Base-by-base conservation (phyloP, 2,888 invertebrate species). In the Chymomyza fuscimana region DNA sequence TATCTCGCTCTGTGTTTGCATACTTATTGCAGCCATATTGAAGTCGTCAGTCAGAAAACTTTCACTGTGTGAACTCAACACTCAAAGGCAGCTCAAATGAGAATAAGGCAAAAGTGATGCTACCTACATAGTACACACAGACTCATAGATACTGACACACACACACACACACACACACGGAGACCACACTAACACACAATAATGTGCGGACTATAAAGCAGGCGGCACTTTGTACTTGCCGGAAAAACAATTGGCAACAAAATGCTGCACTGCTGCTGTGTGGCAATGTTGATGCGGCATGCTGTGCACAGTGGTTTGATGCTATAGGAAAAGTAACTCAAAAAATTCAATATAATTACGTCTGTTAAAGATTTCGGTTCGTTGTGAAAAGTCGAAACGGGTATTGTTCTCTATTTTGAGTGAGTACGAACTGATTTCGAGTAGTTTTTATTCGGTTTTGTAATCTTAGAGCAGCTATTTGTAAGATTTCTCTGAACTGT, bases 201-300 rank as follows among this genome's bases (percentile, higher is more conserved):
- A 46, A 12, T 46, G 12, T 46, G 40, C 40, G 40, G 40, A 29
- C 58, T 29, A 58, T 58, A 58, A 58, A 58, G 60, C 60, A 32
- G 36, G 36, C 29, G 40, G 63, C 65, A 75, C 78, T 72, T 68
- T 77, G 70, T 67, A 83, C 76, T 74, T 74, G 83, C 81, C 79
- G 80, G 83, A 82, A 82, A 86, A 84, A 88, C 82, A 87, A 84
- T 84, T 86, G 83, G 78, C 74, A 79, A 83, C 71, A 63, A 70
- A 63, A 63, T 69, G 65, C 73, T 77, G 69, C 74, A 16, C 16
- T 22, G 54, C 54, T n/a, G 72, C 69, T 46, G 40, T 46, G 40
- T 12, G 40, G 3, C 40, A 12, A 12, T 46, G 12, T 46, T 46
- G 10, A 12, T 46, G 40, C 32, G 32, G 32, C 7, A 32, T 32